These are phyloP conservation scores for Rhamnusium bicolor DNA, from an alignment of 2,888 invertebrate genomes.

Conservation along the genomic window DNA sequence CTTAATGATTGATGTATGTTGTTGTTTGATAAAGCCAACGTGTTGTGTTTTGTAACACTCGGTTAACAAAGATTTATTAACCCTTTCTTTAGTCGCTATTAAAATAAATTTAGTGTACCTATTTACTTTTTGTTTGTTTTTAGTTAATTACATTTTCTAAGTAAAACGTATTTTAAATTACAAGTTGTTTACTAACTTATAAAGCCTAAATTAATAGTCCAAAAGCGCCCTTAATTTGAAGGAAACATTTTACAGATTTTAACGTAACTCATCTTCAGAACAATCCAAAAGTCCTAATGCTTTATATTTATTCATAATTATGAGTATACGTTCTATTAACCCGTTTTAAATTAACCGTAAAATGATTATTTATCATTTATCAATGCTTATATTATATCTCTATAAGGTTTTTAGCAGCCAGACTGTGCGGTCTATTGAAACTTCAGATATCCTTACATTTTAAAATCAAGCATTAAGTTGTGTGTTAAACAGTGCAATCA, in stretches of 20 bases:
- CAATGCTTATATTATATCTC: too few species aligned
- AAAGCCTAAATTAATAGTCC: slow-evolving; percentile 14
- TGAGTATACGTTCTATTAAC: too few species aligned
- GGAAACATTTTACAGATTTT: slow-evolving; percentile 13
- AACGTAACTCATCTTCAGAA: too few species aligned
- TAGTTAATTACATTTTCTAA: slow-evolving; percentile 34
- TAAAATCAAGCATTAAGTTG: too few species aligned
- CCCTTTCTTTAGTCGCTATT: slow-evolving; percentile 48
- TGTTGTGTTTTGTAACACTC: slow-evolving; percentile 67
- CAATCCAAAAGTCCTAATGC: too few species aligned
- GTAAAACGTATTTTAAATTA: slow-evolving; percentile 33
- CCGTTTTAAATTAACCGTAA: too few species aligned
- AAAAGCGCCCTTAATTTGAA: neutral
- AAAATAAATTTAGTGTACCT: slow-evolving; percentile 32
- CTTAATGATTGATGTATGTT: slow-evolving; percentile 70
- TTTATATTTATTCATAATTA: too few species aligned
- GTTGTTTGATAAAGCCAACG: slow-evolving; percentile 68
- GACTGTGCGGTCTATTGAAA: too few species aligned
- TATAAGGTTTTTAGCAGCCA: too few species aligned
- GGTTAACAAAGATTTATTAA: slow-evolving; percentile 69
- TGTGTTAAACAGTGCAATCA: too few species aligned
- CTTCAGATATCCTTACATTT: too few species aligned
- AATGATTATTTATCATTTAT: too few species aligned
- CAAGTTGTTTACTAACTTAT: slow-evolving; percentile 28
- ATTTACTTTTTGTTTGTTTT: slow-evolving; percentile 38